Base-by-base conservation (phyloP, 2,888 invertebrate species). In the Drosophila atroscutellata region DNA sequence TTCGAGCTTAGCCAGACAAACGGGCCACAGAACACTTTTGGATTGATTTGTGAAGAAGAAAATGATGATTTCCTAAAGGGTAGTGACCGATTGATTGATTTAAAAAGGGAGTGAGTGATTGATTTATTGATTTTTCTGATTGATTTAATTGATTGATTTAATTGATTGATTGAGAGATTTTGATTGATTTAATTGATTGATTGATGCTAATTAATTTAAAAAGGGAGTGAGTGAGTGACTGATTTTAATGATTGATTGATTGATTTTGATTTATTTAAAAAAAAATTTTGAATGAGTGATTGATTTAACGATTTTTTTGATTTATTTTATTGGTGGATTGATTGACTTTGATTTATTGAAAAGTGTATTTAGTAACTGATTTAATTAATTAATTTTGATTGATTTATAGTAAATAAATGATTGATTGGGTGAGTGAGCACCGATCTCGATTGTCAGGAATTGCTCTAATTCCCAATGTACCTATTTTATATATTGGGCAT, bases 1-100 rank as follows among this genome's bases (percentile, higher is more conserved):
- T 84, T 85, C 84, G 36, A 60, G 89, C 88, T 89, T 72, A 81
- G 79, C 60, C 72, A 57, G 61, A 69, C 59, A 67, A 67, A 64
- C 75, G 56, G 54, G 58, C 39, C 57, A 64, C 74, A 64, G 79
- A 72, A 70, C 15, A 45, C 72, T 81, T 83, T 85, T 86, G 67
- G 84, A 74, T 45, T 45, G 24, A 45, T 45, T 15, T 45, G 24
- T 15, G 45, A 45, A 45, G 24, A 45, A 15, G 24, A 45, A 45
- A 15, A 24, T 45, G 45, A 15, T 15, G 24, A 24, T 45, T 45
- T 24, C 8, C 15, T 6, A 18, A 15, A 15, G 15, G 15, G 36
- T 15, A 15, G 36, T 18, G 36, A 36, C 15, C 15, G 36, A 18
- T 18, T 36, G 15, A 36, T 36, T 36, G 36, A 15, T 36, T 7